Percentiles rank a stretch among this genome's conserved stretches.
Conservation (phyloP, 2,113 vertebrate genomes). For the Albula goreensis region DNA sequence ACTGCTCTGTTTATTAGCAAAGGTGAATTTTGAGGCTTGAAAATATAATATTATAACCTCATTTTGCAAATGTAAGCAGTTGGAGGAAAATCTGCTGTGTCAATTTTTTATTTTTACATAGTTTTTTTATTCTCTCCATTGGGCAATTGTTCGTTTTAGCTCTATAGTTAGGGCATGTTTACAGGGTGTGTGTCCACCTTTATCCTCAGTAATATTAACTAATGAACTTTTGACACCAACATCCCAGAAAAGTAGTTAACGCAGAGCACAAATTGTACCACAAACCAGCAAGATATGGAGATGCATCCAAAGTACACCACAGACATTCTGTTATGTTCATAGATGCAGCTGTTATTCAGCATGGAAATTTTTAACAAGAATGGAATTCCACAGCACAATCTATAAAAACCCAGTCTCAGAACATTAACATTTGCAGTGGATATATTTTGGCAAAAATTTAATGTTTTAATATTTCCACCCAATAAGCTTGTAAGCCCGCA, state of each 20-base stretch:
- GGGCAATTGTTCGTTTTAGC: not conserved
- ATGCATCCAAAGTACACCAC: not conserved
- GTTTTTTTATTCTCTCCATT: not conserved
- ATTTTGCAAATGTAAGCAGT: not conserved
- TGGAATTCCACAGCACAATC: not conserved
- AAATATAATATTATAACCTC: not conserved
- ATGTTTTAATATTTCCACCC: not conserved
- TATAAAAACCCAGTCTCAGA: not conserved
- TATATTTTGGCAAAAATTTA: not conserved
- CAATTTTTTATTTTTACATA: not conserved
- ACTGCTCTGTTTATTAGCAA: not conserved
- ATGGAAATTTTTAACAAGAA: not conserved
- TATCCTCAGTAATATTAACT: not conserved
- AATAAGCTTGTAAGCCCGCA: not conserved
- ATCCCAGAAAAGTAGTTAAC: not conserved
- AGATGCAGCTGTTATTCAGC: not conserved
- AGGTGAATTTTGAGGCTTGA: not conserved
- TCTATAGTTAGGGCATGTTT: not conserved
- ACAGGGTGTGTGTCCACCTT: not conserved
- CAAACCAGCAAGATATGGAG: not conserved
- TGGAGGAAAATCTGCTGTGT: not conserved
- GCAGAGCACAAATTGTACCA: not conserved
- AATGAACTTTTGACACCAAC: not conserved
- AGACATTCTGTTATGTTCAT: too few species aligned
- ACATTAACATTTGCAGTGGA: not conserved